phyloP scores from a whole-genome alignment of 2,797 vertebrate species.

The Sebastes dallii region DNA sequence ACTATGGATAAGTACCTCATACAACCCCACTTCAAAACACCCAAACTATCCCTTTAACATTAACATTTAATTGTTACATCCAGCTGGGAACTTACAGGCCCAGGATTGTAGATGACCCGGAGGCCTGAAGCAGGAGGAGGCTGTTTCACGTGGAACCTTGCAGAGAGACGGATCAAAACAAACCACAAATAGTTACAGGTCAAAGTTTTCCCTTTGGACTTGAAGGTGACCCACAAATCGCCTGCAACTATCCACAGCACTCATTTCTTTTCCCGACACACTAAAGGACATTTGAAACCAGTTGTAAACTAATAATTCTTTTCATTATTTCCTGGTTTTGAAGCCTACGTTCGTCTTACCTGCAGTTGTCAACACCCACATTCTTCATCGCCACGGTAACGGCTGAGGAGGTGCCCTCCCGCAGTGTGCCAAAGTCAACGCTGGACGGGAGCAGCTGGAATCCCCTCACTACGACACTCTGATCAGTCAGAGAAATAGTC shows the following conservation, averaged over 20 bases:
- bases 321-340: not conserved
- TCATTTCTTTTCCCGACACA: not conserved
- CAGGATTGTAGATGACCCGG: constrained; percentile 84
- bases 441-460: constrained; percentile 86
- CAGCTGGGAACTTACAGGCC: constrained; percentile 84
- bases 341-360: constrained; percentile 73
- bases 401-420: constrained; percentile 81
- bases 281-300: not conserved
- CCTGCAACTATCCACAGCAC: not conserved
- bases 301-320: not conserved
- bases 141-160: constrained; percentile 90
- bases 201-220: constrained; percentile 25
- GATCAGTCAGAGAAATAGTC: constrained; percentile 74
- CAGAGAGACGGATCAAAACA: constrained; percentile 10
- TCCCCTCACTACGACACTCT: constrained; percentile 39
- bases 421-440: constrained; percentile 84
- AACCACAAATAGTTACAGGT: constrained; percentile 33
- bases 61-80: not conserved
- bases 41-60: too few relatives aligned
- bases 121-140: constrained; percentile 85
- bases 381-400: constrained; percentile 86
- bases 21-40: too few relatives aligned
- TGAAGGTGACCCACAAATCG: constrained; percentile 42
- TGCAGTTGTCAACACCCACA: constrained; percentile 86
- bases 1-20: too few relatives aligned